phyloP scores from a whole-genome alignment of 2,888 invertebrate species.

The Standfussiana lucernea region DNA sequence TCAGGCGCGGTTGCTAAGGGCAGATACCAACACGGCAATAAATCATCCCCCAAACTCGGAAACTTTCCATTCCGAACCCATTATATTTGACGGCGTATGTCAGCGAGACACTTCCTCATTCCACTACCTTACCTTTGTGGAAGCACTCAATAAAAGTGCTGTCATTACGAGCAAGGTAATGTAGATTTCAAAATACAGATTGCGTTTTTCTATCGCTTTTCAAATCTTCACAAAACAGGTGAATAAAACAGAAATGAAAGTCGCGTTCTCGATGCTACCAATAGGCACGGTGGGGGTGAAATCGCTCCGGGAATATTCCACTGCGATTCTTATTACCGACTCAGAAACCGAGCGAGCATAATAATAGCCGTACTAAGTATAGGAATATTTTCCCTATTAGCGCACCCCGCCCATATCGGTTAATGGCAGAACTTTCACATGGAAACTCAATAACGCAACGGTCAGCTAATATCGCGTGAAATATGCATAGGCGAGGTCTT shows the following conservation, averaged over 20 bases:
- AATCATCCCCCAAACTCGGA: conserved; percentile 78
- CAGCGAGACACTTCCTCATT: conserved; percentile 74
- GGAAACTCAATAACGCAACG: conserved; percentile 84
- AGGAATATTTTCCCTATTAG: conserved; percentile 73
- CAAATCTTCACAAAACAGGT: conserved; percentile 10
- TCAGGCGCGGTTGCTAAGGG: conserved; percentile 61
- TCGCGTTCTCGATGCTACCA: conserved; percentile 17
- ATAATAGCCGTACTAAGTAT: conserved; percentile 58
- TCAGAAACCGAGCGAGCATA: conserved; percentile 41
- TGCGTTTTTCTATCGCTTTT: conserved; percentile 34
- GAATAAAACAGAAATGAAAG: conserved; percentile 35
- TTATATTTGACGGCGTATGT: conserved; percentile 80
- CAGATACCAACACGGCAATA: conserved; percentile 73
- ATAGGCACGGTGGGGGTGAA: conserved; percentile 10
- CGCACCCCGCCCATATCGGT: conserved; percentile 72
- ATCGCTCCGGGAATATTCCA: conserved; percentile 33
- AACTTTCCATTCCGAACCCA: conserved; percentile 78
- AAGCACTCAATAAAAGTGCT: conserved; percentile 66
- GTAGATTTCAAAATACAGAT: conserved; percentile 50
- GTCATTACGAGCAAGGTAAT: conserved; percentile 50
- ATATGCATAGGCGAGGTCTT: conserved; percentile 87
- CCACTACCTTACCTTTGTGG: conserved; percentile 62
- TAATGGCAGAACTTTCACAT: conserved; percentile 81
- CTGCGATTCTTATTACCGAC: conserved; percentile 40
- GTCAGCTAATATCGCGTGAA: conserved; percentile 85